Percentiles rank a stretch among this genome's conserved stretches.
phyloP scores from a whole-genome alignment of 2,888 invertebrate genomes.

The Eristalis tenax region DNA sequence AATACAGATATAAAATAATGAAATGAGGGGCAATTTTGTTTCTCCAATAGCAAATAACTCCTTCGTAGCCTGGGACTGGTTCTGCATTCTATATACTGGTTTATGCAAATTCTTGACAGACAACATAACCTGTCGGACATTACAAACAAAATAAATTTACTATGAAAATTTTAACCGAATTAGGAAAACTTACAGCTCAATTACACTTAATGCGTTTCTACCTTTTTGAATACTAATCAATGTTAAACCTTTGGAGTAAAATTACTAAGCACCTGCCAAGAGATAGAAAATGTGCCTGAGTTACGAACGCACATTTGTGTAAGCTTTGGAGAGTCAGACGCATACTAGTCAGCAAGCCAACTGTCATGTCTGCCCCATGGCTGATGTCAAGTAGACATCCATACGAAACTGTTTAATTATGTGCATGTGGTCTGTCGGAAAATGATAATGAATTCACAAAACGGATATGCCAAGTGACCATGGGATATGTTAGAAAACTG shows the following conservation, averaged over 20 bases:
- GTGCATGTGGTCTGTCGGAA: constrained; percentile 44
- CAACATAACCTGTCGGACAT: constrained; percentile 26
- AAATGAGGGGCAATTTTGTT: too few species aligned
- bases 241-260: constrained; percentile 50
- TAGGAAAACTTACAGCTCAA: constrained; percentile 59
- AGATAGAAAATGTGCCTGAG: constrained; percentile 6
- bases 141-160: constrained; percentile 8
- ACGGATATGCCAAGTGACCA: constrained; percentile 43
- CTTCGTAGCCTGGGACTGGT: too few species aligned
- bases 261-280: constrained; percentile 51
- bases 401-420: constrained; percentile 39
- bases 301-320: constrained; percentile 3
- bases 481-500: constrained; percentile 23
- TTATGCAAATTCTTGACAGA: not conserved
- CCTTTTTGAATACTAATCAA: constrained; percentile 54
- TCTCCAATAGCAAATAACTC: too few species aligned
- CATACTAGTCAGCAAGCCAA: constrained; percentile 31
- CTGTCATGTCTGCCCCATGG: constrained; percentile 55
- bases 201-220: constrained; percentile 47
- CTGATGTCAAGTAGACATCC: constrained; percentile 48
- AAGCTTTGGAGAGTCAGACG: not conserved
- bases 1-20: too few species aligned
- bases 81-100: not conserved
- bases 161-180: constrained; percentile 38
- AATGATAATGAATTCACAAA: constrained; percentile 54